Evolutionary conservation across 2,888 invertebrate species (phyloP), one percentile per base, ranked within the genome.

Genomic region (Luffia ferchaultella): DNA sequence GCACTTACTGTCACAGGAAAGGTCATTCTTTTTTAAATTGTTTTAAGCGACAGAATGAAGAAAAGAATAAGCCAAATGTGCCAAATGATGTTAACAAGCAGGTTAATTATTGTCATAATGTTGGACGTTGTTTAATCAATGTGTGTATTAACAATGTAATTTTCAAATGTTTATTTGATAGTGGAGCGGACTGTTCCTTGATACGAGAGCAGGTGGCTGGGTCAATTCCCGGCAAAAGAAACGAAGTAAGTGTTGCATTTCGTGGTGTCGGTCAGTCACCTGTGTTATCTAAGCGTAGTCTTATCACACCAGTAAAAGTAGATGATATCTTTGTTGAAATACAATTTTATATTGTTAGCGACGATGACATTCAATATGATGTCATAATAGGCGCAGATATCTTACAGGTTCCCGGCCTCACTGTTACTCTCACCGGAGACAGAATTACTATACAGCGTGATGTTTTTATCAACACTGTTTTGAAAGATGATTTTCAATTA

Each of bases 351-450:
- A 49, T 61, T 1, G 61, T 61, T 0, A 50, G 58, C 0, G 1
- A 46, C 0, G 12, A 20, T 5, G 56, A 47, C 43, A 61, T 60
- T 19, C 52, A 40, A 3, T 48, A 53, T 1, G 57, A 59, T 1
- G 43, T 62, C 1, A 46, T 61, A 7, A 54, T 60, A 16, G 60
- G 60, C 5, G 58, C 57, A 0, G 59, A 61, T 43, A 53, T 61
- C 15, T 50, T 57, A 16, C 57, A 61, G 48, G 49, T 57, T 1
- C 53, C 58, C 1, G 60, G 60, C 1, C 45, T 62, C 0, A 53
- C 55, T 1, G 60, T 57, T 20, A 50, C 57, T 15, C 51, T 58
- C 0, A 52, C 51, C 0, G 55, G 50, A 1, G 53, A 55, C 16
- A 1, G 1, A 5, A 58, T 60, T 30, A 42, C 46, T 7, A 19